These are phyloP conservation scores for Eupithecia subfuscata DNA, from an alignment of 2,888 invertebrate genomes.

Conservation along the genomic window DNA sequence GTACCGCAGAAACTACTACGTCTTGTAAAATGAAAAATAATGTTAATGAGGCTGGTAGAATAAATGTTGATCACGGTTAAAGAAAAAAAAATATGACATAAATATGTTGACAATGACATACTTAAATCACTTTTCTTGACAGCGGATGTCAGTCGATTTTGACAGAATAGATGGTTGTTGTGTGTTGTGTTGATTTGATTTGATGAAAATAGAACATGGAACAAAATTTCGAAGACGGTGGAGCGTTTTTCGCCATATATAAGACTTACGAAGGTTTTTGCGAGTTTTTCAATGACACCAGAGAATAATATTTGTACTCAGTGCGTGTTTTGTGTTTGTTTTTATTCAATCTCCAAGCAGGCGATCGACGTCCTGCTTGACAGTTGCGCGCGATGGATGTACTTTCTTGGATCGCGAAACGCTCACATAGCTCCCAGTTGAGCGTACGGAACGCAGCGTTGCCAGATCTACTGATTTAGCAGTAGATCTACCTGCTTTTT, in stretches of 20 bases:
- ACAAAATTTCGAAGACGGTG: constrained; percentile 5
- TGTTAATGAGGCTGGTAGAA: not conserved
- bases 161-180: not conserved
- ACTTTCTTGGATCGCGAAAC: constrained; percentile 40
- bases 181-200: constrained; percentile 12
- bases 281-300: not conserved
- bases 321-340: constrained; percentile 35
- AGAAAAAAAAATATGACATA: not conserved
- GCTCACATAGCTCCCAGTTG: constrained; percentile 45
- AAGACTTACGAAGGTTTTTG: not conserved
- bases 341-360: constrained; percentile 35
- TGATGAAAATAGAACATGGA: constrained; percentile 25
- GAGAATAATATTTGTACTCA: constrained; percentile 8
- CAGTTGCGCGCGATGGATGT: constrained; percentile 45
- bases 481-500: no score
- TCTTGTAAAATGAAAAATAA: no score
- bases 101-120: constrained; percentile 1
- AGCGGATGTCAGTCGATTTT: constrained; percentile 7
- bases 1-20: no score
- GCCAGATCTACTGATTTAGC: no score
- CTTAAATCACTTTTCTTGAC: not conserved
- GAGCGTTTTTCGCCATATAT: not conserved
- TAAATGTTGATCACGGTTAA: not conserved
- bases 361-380: constrained; percentile 47
- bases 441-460: constrained; percentile 49